Evolutionary conservation across 2,797 vertebrate species (phyloP).

Genomic region (Leucoraja ocellata): DNA sequence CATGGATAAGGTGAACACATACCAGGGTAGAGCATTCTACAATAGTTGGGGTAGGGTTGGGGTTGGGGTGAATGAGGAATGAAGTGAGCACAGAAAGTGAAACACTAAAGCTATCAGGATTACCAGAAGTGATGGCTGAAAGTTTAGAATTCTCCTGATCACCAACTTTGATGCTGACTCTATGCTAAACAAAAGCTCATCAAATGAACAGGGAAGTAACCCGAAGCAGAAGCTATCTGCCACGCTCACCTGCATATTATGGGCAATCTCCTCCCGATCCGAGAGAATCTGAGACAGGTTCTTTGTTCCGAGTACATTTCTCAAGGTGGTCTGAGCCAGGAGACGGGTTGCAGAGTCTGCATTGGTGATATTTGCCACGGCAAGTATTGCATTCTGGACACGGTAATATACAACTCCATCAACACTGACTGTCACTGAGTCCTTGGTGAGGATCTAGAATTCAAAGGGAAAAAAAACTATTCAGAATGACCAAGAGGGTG

Average conservation of each 20-base stretch:
- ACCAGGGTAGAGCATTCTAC: too few species aligned
- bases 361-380: conserved; percentile 89
- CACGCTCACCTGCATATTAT: conserved; percentile 81
- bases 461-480: background rate
- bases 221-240: background rate
- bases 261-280: conserved; percentile 88
- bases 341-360: conserved; percentile 84
- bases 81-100: background rate
- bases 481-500: too few species aligned
- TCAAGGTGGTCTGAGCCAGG: conserved; percentile 84
- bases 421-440: conserved; percentile 85
- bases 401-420: conserved; percentile 93
- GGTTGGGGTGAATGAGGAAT: background rate
- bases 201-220: background rate
- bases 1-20: too few species aligned
- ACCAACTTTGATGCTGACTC: background rate
- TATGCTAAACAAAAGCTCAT: background rate
- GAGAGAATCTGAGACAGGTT: conserved; percentile 90
- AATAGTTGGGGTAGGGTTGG: too few species aligned
- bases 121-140: too few species aligned
- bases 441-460: conserved; percentile 82
- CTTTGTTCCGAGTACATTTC: conserved; percentile 91
- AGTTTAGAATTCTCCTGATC: too few species aligned
- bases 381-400: conserved; percentile 83
- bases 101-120: background rate